Conservation (phyloP, 2,888 invertebrate species). For the Cheilosia grossa region DNA sequence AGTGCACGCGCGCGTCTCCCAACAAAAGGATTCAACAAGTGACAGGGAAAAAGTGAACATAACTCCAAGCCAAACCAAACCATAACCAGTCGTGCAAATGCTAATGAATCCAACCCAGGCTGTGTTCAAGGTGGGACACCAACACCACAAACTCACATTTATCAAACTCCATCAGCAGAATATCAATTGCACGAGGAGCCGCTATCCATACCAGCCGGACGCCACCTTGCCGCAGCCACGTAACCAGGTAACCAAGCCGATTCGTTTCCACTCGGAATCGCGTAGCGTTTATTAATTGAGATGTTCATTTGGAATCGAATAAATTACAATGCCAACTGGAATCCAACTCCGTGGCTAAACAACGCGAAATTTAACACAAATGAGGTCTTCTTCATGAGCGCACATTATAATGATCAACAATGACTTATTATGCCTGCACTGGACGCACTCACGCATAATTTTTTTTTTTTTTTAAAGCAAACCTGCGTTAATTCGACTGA, state of each 20-base stretch:
- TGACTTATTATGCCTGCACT: constrained; percentile 23
- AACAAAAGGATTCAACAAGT: constrained; percentile 66
- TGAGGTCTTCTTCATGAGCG: constrained; percentile 64
- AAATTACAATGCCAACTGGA: constrained; percentile 37
- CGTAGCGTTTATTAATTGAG: constrained; percentile 71
- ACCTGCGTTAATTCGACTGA: constrained; percentile 47
- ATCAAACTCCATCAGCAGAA: constrained; percentile 39
- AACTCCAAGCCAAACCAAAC: not conserved
- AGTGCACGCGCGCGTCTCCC: constrained; percentile 25
- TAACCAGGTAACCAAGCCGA: constrained; percentile 61
- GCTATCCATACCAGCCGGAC: constrained; percentile 8
- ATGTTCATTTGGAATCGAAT: constrained; percentile 70
- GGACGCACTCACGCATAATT: constrained; percentile 50
- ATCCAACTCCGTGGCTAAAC: constrained; percentile 34
- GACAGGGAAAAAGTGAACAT: constrained; percentile 48
- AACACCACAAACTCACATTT: not conserved
- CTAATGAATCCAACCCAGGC: constrained; percentile 52
- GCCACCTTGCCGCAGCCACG: constrained; percentile 5
- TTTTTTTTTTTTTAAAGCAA: constrained; percentile 4
- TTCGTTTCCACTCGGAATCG: constrained; percentile 53
- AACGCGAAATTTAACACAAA: constrained; percentile 59
- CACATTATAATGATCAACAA: constrained; percentile 55
- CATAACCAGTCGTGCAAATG: constrained; percentile 45
- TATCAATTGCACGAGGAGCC: constrained; percentile 50
- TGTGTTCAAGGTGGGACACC: not conserved